Base-by-base conservation (phyloP, 2,113 vertebrate genomes). In the Archilochus colubris region DNA sequence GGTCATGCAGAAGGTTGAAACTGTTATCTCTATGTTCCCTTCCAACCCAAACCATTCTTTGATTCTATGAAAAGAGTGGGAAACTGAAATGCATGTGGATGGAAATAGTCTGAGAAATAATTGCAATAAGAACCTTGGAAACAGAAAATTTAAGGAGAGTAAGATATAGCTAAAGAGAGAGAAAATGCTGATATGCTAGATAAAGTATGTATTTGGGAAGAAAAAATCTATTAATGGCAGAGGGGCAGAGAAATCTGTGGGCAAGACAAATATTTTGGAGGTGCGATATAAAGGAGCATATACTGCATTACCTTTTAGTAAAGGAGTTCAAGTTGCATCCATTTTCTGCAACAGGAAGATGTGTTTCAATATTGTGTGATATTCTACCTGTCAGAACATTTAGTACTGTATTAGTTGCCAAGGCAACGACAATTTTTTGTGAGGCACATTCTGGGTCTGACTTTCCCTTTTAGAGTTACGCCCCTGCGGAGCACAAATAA, bases 361-460 rank as follows among this genome's bases (percentile, higher is more conserved):
- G 33, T 82, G 75, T 75, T 89, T 82, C 84, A 51, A 19, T 78
- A 79, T 73, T 67, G 36, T 94, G 89, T 83, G 84, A 91, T 89
- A 79, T 58, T 67, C 94, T 95, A 93, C 93, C 92, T 95, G 86
- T 88, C 0, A 1, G 94, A 97, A 94, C 91, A 94, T 84, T 97
- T 97, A 96, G 83, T 80, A 64, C 72, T 21, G 59, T 95, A 91
- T 96, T 95, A 89, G 96, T 97, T 97, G 64, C 93, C 93, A 96
- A 92, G 97, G 96, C 77, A 97, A 97, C 74, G 3, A 44, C 50
- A 70, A 81, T 74, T 91, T 95, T 95, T 90, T 81, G 36, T 92
- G 75, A 89, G 82, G 51, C 50, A 72, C 48, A 69, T 90, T 93
- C 80, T 76, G 43, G 53, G 51, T 86, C 85, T 96, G 58, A 19